phyloP scores from a whole-genome alignment of 2,888 invertebrate genomes.

The Apomyelois bistriatella region DNA sequence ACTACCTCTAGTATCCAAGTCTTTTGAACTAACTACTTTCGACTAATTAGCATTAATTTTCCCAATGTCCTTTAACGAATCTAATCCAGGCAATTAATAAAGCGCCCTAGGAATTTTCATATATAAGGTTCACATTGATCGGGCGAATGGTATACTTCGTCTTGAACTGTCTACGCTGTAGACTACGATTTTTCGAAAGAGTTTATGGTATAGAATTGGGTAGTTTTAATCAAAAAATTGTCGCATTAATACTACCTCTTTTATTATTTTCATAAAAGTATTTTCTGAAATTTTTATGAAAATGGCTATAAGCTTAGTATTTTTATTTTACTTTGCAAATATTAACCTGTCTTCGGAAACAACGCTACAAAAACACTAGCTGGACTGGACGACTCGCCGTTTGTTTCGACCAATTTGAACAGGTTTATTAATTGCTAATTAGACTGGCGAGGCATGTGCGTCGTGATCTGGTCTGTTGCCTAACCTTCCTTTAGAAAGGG shows the following conservation, averaged over 20 bases:
- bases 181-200: too few relatives aligned
- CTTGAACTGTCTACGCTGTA: neutral
- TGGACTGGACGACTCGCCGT: too few relatives aligned
- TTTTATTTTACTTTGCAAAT: too few relatives aligned
- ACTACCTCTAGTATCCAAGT: neutral
- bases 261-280: too few relatives aligned
- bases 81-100: neutral
- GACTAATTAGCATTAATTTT: neutral
- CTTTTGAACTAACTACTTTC: neutral
- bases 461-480: conserved; percentile 9
- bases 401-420: neutral
- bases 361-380: too few relatives aligned
- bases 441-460: conserved; percentile 1
- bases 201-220: too few relatives aligned
- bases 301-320: too few relatives aligned
- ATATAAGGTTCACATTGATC: neutral
- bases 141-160: neutral
- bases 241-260: too few relatives aligned
- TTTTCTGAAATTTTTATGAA: too few relatives aligned
- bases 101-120: neutral
- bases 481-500: conserved; percentile 25
- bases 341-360: too few relatives aligned
- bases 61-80: neutral
- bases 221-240: too few relatives aligned
- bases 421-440: conserved; percentile 2